A percentile compares a stretch with the other conserved stretches of the same genome.
These are phyloP conservation scores for Lepus oiostolus DNA, from an alignment of 2,797 vertebrate genomes.

Conservation along the genomic window DNA sequence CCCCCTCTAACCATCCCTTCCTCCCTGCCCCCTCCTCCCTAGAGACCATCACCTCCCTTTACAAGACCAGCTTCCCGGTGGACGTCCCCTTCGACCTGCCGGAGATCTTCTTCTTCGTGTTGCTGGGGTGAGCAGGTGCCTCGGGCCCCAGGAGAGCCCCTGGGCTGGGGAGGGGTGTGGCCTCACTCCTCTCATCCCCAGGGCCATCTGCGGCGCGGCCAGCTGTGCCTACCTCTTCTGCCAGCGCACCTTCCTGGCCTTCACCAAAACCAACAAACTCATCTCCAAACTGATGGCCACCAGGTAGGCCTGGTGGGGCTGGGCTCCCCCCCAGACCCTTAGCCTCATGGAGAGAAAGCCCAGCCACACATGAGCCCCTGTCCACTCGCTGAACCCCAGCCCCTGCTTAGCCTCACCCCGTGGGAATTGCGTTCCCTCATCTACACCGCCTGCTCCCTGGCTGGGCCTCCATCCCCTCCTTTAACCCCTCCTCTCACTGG, in stretches of 20 bases:
- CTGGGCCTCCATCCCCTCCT: not conserved
- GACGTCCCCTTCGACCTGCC: conserved; percentile 93
- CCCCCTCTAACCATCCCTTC: accelerated
- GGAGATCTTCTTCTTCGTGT: conserved; percentile 93
- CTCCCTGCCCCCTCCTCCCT: not conserved
- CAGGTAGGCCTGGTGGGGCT: conserved; percentile 89
- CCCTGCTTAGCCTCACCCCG: not conserved
- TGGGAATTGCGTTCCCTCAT: not conserved
- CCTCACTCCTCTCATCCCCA: conserved; percentile 68
- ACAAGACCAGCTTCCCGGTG: conserved; percentile 91
- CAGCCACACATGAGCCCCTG: too few relatives aligned
- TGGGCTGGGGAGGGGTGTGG: not conserved
- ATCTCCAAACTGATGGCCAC: conserved; percentile 91
- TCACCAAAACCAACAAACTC: conserved; percentile 88
- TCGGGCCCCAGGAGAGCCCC: not conserved
- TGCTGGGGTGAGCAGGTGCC: conserved; percentile 90
- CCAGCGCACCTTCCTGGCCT: conserved; percentile 91
- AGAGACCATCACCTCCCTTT: conserved; percentile 94
- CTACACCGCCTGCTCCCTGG: not conserved
- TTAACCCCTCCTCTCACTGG: too few relatives aligned
- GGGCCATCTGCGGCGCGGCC: conserved; percentile 92
- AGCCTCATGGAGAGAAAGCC: too few relatives aligned
- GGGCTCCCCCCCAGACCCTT: not conserved
- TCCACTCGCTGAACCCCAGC: not conserved
- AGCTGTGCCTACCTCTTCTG: conserved; percentile 93